Evolutionary conservation across 2,113 vertebrate species (phyloP).

Genomic region (Scopus umbretta): DNA sequence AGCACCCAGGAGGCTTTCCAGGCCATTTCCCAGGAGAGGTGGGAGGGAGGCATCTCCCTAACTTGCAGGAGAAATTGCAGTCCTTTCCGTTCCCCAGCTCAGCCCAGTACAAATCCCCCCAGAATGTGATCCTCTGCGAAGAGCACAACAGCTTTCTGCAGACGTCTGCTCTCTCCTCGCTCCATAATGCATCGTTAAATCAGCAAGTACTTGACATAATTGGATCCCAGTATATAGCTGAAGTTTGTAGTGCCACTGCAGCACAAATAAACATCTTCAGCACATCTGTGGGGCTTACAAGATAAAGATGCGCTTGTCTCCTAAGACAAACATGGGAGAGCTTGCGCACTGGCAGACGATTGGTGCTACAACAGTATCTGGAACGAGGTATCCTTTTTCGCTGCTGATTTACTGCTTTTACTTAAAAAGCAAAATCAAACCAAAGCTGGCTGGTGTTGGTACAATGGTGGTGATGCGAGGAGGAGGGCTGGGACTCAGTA

Average conservation of each 20-base stretch:
- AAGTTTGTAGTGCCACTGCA: not conserved
- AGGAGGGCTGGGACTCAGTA: not conserved
- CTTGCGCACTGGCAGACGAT: not conserved
- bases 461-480: fast-evolving
- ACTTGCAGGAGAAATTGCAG: not conserved
- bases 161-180: not conserved
- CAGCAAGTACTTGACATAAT: not conserved
- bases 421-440: not conserved
- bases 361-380: not conserved
- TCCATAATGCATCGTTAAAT: not conserved
- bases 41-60: not conserved
- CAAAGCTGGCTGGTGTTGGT: not conserved
- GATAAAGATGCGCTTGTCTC: not conserved
- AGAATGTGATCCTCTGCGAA: fast-evolving
- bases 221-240: not conserved
- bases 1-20: not conserved
- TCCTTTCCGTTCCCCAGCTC: fast-evolving
- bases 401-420: not conserved
- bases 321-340: not conserved
- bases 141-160: not conserved
- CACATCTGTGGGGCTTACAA: not conserved
- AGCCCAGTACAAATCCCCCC: not conserved
- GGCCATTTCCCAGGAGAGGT: not conserved
- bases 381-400: not conserved
- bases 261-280: slow-evolving; percentile 24